A percentile compares a stretch with the other conserved stretches of the same genome.
Conservation (phyloP, 2,888 invertebrate species). For the Lasiommata megera region DNA sequence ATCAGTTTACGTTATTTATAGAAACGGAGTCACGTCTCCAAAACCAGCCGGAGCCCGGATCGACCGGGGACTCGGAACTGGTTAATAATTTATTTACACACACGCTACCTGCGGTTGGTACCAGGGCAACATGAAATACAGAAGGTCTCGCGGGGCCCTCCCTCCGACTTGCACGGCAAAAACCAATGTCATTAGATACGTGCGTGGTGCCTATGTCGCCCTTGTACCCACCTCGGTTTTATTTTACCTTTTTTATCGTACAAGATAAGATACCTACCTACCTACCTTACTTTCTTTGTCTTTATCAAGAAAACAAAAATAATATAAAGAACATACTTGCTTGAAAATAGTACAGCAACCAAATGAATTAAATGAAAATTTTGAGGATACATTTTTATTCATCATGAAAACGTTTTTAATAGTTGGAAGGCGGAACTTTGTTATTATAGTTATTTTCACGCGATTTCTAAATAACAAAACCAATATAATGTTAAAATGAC, state of each 20-base stretch:
- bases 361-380: no score
- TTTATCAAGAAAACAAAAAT: background rate
- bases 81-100: slow-evolving; percentile 69
- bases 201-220: slow-evolving; percentile 58
- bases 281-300: background rate
- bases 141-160: slow-evolving; percentile 57
- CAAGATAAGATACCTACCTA: background rate
- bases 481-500: no score
- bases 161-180: slow-evolving; percentile 54
- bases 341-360: no score
- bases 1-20: background rate
- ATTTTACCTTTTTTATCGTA: slow-evolving; percentile 5
- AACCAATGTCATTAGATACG: slow-evolving; percentile 74
- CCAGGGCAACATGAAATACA: slow-evolving; percentile 61
- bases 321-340: background rate
- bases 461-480: no score
- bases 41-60: slow-evolving; percentile 18
- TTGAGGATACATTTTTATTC: no score
- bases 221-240: slow-evolving; percentile 42
- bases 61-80: slow-evolving; percentile 40
- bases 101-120: slow-evolving; percentile 49
- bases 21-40: slow-evolving; percentile 11
- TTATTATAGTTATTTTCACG: no score
- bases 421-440: no score
- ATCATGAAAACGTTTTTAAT: no score